Evolutionary conservation across 2,888 invertebrate species (phyloP).

Genomic region (Graphium colonna): DNA sequence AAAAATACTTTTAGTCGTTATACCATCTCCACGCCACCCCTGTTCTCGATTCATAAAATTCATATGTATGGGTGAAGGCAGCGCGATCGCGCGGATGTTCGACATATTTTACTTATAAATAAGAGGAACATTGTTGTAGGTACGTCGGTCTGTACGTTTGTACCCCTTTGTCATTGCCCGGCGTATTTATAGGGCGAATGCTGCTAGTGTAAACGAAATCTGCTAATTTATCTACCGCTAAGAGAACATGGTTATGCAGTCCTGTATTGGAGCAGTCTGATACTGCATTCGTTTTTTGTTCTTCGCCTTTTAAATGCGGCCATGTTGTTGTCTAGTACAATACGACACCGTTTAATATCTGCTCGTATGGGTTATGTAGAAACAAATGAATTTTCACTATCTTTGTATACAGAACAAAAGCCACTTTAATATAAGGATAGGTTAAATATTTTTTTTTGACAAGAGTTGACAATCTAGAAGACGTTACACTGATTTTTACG

Average conservation of each 20-base stretch:
- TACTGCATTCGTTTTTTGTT: background rate
- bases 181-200: slow-evolving; percentile 41
- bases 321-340: too few species aligned
- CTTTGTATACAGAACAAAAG: too few species aligned
- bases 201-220: slow-evolving; percentile 38
- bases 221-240: slow-evolving; percentile 40
- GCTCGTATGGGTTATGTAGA: slow-evolving; percentile 5
- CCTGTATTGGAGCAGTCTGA: slow-evolving; percentile 26
- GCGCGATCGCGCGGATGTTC: slow-evolving; percentile 55
- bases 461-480: too few species aligned
- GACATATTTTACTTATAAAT: slow-evolving; percentile 67
- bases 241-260: slow-evolving; percentile 9
- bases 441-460: too few species aligned
- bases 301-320: slow-evolving; percentile 2
- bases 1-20: slow-evolving; percentile 20
- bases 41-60: slow-evolving; percentile 67
- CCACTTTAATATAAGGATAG: too few species aligned
- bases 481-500: too few species aligned
- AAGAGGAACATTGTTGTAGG: slow-evolving; percentile 56
- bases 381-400: too few species aligned
- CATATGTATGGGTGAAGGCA: slow-evolving; percentile 71
- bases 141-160: slow-evolving; percentile 36
- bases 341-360: background rate
- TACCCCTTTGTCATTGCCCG: slow-evolving; percentile 44
- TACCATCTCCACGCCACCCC: slow-evolving; percentile 40